Evolutionary conservation across 2,797 vertebrate species (phyloP), one percentile per base, ranked within the genome.

Genomic region (Rhinichthys osculus): DNA sequence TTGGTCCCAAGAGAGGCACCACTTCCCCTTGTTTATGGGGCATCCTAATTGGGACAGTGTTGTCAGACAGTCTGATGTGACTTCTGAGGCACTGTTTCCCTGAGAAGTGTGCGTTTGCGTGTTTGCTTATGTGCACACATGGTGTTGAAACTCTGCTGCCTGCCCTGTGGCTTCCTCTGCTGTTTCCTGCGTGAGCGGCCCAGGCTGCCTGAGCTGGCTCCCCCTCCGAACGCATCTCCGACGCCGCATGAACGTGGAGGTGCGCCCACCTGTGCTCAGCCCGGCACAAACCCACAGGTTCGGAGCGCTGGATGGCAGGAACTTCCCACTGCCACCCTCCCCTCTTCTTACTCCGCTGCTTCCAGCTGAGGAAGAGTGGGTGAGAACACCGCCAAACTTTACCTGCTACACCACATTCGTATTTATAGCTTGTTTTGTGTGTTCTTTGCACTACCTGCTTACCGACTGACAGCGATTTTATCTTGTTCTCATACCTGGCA

Each of bases 21-120:
- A 93, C 92, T 91, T 93, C 92, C 91, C 89, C 90, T 93, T 94
- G 92, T 94, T 93, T 93, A 92, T 78, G 85, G 89, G 88, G 88
- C 69, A 82, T 90, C 92, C 89, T 94, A 94, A 94, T 90, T 93
- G 92, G 93, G 92, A 91, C 91, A 86, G 82, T 82, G 82, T 85
- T 87, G 88, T 91, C 82, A 89, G 91, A 87, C 84, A 54, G 84
- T 82, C 85, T 89, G 88, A 87, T 83, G 89, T 81, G 91, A 90
- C 89, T 85, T 88, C 85, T 88, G 87, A 88, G 85, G 85, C 73
- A 77, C 77, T 13, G 69, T 86, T 69, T 88, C 84, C 87, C 88
- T 67, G 85, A 30, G 86, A 81, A 87, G 81, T 87, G 87, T 62
- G 89, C 86, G 83, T 89, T 87, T 85, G 85, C 79, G 66, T 89